Percentiles rank a stretch among this genome's conserved stretches.
These are phyloP conservation scores for Scaptomyza graminum DNA, from an alignment of 1,140 invertebrate species.

Conservation along the genomic window DNA sequence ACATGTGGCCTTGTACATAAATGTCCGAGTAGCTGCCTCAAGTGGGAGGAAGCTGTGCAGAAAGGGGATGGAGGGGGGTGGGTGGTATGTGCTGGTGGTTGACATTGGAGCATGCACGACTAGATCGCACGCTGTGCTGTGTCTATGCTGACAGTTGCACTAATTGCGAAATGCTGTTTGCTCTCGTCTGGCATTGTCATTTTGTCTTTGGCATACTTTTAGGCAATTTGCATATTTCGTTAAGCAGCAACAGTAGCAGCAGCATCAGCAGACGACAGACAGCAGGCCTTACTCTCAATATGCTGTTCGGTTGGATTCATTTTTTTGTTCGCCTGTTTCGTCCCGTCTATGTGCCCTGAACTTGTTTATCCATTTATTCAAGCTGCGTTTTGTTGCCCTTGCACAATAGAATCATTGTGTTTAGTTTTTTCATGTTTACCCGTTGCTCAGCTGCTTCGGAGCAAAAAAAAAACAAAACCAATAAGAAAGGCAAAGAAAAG, in stretches of 20 bases:
- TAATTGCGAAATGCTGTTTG: slow-evolving; percentile 79
- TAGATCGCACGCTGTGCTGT: slow-evolving; percentile 25
- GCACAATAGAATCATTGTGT: slow-evolving; percentile 39
- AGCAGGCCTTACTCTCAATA: slow-evolving; percentile 6
- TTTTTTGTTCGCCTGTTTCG: not conserved
- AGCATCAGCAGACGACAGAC: slow-evolving; percentile 5
- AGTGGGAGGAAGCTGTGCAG: not conserved
- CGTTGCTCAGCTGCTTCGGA: not conserved
- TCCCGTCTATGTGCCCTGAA: not conserved
- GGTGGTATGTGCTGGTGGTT: not conserved
- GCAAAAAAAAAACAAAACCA: too few relatives aligned
- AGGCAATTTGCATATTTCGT: slow-evolving; percentile 78
- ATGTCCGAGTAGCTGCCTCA: not conserved
- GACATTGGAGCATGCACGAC: slow-evolving; percentile 3
- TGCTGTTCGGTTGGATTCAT: not conserved
- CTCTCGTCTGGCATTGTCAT: slow-evolving; percentile 33
- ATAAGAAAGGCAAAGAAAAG: not conserved
- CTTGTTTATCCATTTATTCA: slow-evolving; percentile 36
- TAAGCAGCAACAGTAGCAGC: slow-evolving; percentile 60
- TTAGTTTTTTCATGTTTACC: slow-evolving; percentile 5
- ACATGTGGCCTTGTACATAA: slow-evolving; percentile 60
- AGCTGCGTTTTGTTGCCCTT: slow-evolving; percentile 24
- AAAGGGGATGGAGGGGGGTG: not conserved
- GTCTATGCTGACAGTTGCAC: slow-evolving; percentile 73
- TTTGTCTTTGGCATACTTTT: slow-evolving; percentile 69